Percentiles rank a stretch among this genome's conserved stretches.
Evolutionary conservation across 2,888 invertebrate species (phyloP).

Genomic region (Leucophora obtusa): DNA sequence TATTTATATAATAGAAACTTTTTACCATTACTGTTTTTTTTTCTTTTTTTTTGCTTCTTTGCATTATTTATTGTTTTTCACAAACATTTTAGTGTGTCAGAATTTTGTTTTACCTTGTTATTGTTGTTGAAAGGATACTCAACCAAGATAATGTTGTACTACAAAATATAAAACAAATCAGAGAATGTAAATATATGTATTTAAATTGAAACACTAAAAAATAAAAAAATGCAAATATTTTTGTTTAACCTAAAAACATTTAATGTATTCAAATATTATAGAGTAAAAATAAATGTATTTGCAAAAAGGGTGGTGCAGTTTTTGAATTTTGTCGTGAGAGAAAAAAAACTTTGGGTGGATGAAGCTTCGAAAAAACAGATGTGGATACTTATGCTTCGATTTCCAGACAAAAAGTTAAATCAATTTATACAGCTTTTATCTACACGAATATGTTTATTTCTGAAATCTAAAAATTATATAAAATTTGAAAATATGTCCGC

Average conservation of each 20-base stretch:
- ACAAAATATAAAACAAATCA: conserved; percentile 39
- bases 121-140: conserved; percentile 25
- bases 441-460: too few relatives aligned
- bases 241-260: conserved; percentile 38
- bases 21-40: background rate
- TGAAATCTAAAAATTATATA: too few relatives aligned
- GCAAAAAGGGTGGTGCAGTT: too few relatives aligned
- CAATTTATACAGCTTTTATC: too few relatives aligned
- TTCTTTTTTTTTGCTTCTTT: conserved; percentile 2
- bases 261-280: conserved; percentile 39
- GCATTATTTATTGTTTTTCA: conserved; percentile 8
- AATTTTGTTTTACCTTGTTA: conserved; percentile 10
- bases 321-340: too few relatives aligned
- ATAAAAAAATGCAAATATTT: conserved; percentile 25
- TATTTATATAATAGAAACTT: conserved; percentile 35
- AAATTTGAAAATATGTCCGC: too few relatives aligned
- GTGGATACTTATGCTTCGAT: too few relatives aligned
- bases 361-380: too few relatives aligned
- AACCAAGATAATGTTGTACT: conserved; percentile 30
- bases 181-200: conserved; percentile 44
- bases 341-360: too few relatives aligned
- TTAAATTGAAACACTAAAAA: conserved; percentile 27
- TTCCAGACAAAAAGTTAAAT: too few relatives aligned
- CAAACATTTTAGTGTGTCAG: background rate
- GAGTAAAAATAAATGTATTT: background rate